These are phyloP conservation scores for Petroica traversi DNA, from an alignment of 2,113 vertebrate species.

Conservation along the genomic window DNA sequence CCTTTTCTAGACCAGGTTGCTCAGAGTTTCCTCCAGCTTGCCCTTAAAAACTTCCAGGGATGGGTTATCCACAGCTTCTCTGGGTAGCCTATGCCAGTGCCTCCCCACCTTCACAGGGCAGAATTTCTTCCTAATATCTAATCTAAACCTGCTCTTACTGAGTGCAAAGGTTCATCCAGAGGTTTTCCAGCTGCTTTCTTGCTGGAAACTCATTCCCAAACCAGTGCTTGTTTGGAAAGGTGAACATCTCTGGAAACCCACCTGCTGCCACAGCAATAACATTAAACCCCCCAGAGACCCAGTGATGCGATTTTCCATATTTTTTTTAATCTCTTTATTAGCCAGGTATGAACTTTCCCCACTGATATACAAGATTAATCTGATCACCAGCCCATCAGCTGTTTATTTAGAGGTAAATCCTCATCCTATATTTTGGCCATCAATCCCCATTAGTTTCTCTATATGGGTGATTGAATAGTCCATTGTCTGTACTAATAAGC, in stretches of 20 bases:
- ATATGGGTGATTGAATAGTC: conserved; percentile 46
- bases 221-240: background rate
- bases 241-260: background rate
- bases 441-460: conserved; percentile 56
- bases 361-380: background rate
- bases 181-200: background rate
- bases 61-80: background rate
- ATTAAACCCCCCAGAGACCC: background rate
- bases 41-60: background rate
- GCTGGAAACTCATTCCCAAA: no score
- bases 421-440: conserved; percentile 28
- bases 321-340: background rate
- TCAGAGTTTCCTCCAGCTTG: background rate
- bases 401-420: conserved; percentile 20
- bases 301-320: background rate
- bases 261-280: background rate
- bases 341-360: background rate
- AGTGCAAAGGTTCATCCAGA: background rate
- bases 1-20: background rate
- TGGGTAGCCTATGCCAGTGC: background rate
- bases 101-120: background rate
- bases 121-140: background rate
- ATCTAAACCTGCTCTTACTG: background rate
- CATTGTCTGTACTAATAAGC: conserved; percentile 47
- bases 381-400: background rate